A percentile compares a stretch with the other conserved stretches of the same genome.
phyloP scores from a whole-genome alignment of 2,113 vertebrate species.

The Scolopax mira region DNA sequence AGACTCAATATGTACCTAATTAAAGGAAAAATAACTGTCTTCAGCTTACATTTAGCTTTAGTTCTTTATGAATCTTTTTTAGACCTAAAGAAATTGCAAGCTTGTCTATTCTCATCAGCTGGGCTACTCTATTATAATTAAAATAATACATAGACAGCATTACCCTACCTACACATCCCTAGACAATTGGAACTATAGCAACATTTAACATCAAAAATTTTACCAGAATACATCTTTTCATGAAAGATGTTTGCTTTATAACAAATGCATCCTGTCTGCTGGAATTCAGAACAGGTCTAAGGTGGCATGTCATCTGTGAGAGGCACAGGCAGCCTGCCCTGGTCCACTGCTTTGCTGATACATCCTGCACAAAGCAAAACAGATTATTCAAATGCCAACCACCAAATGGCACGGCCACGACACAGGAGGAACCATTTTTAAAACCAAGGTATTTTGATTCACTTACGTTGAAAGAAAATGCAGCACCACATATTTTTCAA shows the following conservation, averaged over 20 bases:
- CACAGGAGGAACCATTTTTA: neutral
- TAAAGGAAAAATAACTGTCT: neutral
- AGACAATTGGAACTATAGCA: neutral
- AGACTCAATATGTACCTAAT: neutral
- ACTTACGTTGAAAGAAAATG: neutral
- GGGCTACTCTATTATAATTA: neutral
- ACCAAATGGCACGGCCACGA: neutral
- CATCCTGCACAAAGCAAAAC: neutral
- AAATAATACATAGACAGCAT: rapidly evolving
- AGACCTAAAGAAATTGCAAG: neutral
- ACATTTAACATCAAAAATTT: neutral
- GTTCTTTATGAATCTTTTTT: neutral
- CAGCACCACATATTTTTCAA: neutral
- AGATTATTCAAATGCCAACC: neutral
- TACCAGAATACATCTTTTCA: neutral
- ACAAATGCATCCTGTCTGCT: neutral
- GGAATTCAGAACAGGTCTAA: neutral
- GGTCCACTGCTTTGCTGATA: neutral
- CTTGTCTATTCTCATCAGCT: neutral
- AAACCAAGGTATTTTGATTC: neutral
- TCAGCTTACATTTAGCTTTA: neutral
- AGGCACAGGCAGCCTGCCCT: neutral
- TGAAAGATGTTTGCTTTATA: neutral
- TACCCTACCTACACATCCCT: neutral
- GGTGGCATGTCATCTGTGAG: neutral